Conservation (phyloP, 92 coral and sea anemone species). For the Zoanthus solanderi region DNA sequence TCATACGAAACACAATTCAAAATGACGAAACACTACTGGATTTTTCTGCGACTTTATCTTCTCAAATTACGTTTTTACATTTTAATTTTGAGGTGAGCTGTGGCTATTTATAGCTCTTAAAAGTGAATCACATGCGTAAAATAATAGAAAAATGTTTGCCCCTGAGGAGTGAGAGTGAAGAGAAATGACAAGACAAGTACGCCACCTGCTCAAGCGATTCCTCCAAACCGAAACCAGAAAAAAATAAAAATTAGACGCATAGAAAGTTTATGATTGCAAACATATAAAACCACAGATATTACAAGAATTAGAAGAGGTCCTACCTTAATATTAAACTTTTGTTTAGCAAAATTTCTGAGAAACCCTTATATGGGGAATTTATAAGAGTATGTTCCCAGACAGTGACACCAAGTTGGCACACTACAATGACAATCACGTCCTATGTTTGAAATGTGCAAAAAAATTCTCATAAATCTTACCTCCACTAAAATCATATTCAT, state of each 20-base stretch:
- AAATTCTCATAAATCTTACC: constrained; percentile 66
- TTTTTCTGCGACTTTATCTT: not conserved
- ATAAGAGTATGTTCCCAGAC: not conserved
- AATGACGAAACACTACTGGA: no score
- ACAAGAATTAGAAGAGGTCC: not conserved
- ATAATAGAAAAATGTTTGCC: constrained; percentile 10
- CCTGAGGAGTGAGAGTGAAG: not conserved
- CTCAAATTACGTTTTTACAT: not conserved
- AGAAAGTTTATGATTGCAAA: not conserved
- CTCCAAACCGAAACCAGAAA: not conserved
- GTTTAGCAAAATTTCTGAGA: not conserved
- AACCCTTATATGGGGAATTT: no score
- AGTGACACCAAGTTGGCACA: not conserved
- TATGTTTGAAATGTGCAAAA: not conserved
- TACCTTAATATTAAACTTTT: not conserved
- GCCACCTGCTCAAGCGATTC: constrained; percentile 27
- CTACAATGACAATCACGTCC: not conserved
- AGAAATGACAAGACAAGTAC: not conserved
- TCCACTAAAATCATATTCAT: constrained; percentile 97
- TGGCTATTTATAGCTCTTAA: not conserved
- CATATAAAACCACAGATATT: constrained; percentile 4
- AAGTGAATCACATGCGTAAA: not conserved
- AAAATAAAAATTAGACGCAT: not conserved
- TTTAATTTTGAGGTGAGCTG: not conserved
- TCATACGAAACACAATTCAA: no score